Base-by-base conservation (phyloP, 2,113 vertebrate genomes). In the Dasyornis broadbenti region DNA sequence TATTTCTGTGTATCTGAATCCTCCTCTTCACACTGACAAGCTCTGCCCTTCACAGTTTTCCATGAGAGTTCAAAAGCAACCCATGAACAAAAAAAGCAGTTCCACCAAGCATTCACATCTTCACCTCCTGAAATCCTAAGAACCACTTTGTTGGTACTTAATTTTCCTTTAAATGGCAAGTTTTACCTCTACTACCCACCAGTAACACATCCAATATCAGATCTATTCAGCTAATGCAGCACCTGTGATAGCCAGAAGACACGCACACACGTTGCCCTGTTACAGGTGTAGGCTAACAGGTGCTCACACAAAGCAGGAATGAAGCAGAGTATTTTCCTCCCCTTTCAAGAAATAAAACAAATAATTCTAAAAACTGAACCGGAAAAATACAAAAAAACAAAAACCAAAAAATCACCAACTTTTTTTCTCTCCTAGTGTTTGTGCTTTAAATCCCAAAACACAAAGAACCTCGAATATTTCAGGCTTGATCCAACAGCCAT, bases 401-500 rank as follows among this genome's bases (percentile, higher is more conserved):
- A 50, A 37, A 7, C 4, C 7, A 30, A 30, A 39, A 53, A 20
- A 11, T 11, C 23, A 5, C 5, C 10, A 6, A 31, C 8, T 39
- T 37, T 64, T 64, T 56, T 52, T 9, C 35, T 59, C 47, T 9
- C 31, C 86, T 86, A 89, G 91, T 92, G 69, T 94, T 97, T 94
- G 92, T 86, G 95, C 92, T 96, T 92, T 91, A 52, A 89, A 94
- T 91, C 91, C 69, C 89, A 70, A 82, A 96, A 91, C 77, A 77
- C 28, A 82, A 89, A 94, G 53, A 91, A 90, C 75, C 86, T 95
- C 27, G 28, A 78, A 39, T 65, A 79, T 60, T 87, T 92, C 80
- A 92, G 86, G 72, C 88, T 91, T 93, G 88, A 96, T 95, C 79
- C 92, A 86, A 81, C 86, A 96, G 87, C 95, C 93, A 83, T 10